Conservation (phyloP, 2,113 vertebrate genomes). For the Cacatua alba region DNA sequence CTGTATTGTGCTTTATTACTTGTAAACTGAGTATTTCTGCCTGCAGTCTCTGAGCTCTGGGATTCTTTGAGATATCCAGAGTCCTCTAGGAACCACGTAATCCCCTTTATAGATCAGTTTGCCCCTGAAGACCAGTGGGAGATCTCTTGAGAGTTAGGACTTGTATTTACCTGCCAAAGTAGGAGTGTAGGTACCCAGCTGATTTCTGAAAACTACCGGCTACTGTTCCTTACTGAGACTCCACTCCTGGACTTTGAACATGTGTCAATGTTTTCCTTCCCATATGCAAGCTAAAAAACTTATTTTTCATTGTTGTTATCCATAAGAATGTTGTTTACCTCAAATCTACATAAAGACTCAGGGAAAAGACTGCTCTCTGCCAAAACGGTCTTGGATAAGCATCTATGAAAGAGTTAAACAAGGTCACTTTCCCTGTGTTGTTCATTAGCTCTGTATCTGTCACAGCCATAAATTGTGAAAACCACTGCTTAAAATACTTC, state of each 20-base stretch:
- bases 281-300: background rate
- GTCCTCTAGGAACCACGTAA: background rate
- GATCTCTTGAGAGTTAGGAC: background rate
- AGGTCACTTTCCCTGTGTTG: background rate
- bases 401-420: background rate
- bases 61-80: background rate
- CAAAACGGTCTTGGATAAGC: background rate
- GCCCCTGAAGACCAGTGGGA: background rate
- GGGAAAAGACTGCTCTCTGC: background rate
- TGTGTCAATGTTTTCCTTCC: background rate
- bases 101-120: background rate
- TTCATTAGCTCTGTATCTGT: slow-evolving; percentile 10
- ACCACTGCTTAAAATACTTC: slow-evolving; percentile 21
- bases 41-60: background rate
- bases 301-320: background rate
- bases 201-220: background rate
- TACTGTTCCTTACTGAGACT: background rate
- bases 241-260: background rate
- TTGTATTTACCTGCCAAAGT: background rate
- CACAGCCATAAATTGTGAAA: slow-evolving; percentile 32
- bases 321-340: background rate
- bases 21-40: background rate
- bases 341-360: background rate
- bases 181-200: background rate
- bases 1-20: background rate